Percentiles rank a stretch among this genome's conserved stretches.
Evolutionary conservation across 23 tunicate genomes (phyloP).

Genomic region (Trididemnum clinides): DNA sequence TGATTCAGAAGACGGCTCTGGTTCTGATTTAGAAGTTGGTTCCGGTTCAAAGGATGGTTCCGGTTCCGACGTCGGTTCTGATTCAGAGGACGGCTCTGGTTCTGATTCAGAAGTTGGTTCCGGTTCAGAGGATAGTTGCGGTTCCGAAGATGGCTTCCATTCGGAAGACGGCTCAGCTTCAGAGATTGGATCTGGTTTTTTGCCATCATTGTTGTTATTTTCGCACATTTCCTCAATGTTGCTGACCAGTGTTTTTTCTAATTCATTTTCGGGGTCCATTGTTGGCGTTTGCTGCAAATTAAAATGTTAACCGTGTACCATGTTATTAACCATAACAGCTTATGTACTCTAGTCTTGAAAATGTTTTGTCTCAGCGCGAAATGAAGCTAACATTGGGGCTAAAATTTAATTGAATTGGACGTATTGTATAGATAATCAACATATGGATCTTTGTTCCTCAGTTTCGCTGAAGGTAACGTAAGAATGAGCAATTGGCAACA

Average conservation of each 20-base stretch:
- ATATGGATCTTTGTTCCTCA: too few relatives aligned
- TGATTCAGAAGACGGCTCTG: too few relatives aligned
- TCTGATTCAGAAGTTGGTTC: conserved; percentile 31
- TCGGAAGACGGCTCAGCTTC: conserved; percentile 47
- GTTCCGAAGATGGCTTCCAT: conserved; percentile 49
- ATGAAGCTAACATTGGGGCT: too few relatives aligned
- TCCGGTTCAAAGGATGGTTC: conserved; percentile 28
- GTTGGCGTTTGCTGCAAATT: conserved; percentile 28
- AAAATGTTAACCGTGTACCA: too few relatives aligned
- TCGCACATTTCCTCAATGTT: conserved; percentile 27
- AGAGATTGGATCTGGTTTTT: neutral
- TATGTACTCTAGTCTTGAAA: too few relatives aligned
- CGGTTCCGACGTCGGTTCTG: conserved; percentile 28
- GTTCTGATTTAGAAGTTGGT: conserved; percentile 10
- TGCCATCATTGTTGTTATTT: neutral
- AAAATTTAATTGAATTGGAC: too few relatives aligned
- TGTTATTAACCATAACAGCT: too few relatives aligned
- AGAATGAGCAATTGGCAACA: too few relatives aligned
- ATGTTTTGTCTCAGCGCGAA: too few relatives aligned
- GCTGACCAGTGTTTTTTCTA: conserved; percentile 38
- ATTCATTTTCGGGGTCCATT: conserved; percentile 45
- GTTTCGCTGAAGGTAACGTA: too few relatives aligned
- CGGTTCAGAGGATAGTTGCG: conserved; percentile 44
- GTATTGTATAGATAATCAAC: too few relatives aligned
- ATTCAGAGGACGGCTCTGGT: conserved; percentile 34